Conservation (phyloP, 2,113 vertebrate genomes). For the Edolisoma coerulescens region DNA sequence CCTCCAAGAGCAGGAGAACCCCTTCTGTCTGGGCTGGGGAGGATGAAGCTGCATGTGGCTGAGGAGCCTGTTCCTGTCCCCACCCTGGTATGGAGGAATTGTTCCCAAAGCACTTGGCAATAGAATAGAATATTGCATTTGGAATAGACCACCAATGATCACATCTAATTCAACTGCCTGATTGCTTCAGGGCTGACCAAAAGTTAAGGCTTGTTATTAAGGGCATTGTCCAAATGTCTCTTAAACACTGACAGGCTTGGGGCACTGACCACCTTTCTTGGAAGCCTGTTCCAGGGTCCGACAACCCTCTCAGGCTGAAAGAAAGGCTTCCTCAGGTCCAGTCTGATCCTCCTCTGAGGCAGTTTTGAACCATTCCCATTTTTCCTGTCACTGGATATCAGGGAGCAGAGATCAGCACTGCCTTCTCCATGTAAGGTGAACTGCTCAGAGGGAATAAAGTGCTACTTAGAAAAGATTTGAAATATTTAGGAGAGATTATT, state of each 20-base stretch:
- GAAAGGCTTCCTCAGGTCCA: not conserved
- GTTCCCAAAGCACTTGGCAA: not conserved
- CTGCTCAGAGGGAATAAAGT: not conserved
- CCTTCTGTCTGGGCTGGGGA: not conserved
- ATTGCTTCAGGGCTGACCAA: not conserved
- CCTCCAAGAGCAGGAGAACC: not conserved
- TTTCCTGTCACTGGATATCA: not conserved
- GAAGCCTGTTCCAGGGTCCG: not conserved
- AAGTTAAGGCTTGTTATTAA: not conserved
- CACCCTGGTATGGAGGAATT: not conserved
- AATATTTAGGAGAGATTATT: slow-evolving; percentile 2
- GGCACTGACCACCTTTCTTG: not conserved
- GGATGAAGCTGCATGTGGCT: accelerated
- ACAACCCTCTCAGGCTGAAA: not conserved
- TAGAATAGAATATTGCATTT: not conserved
- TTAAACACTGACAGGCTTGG: not conserved
- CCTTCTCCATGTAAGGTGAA: not conserved
- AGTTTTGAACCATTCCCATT: not conserved
- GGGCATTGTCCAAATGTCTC: not conserved
- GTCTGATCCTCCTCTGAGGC: not conserved
- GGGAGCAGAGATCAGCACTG: not conserved
- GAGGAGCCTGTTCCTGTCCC: not conserved
- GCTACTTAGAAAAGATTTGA: not conserved
- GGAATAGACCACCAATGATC: not conserved
- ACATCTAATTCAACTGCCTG: not conserved